Percentiles rank a stretch among this genome's conserved stretches.
phyloP scores from a whole-genome alignment of 1,140 invertebrate species.

The Liolophura sinensis region DNA sequence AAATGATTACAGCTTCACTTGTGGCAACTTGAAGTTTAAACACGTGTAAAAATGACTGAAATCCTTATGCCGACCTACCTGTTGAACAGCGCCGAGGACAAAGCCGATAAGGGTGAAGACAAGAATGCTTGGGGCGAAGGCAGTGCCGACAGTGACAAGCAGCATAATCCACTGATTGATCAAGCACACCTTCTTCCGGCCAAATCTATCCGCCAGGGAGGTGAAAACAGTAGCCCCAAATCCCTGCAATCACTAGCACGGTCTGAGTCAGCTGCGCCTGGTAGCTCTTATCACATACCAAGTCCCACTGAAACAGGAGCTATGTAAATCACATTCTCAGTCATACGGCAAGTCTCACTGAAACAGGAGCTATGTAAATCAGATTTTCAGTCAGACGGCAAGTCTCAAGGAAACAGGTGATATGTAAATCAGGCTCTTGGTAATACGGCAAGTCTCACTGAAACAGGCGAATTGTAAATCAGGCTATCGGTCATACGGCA shows the following conservation, averaged over 20 bases:
- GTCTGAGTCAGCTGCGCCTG: constrained; percentile 33
- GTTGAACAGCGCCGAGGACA: constrained; percentile 22
- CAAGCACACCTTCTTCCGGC: constrained; percentile 31
- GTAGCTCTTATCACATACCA: constrained; percentile 36
- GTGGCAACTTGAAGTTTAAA: no score
- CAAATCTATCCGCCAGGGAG: constrained; percentile 28
- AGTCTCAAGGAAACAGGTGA: no score
- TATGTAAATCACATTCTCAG: background rate
- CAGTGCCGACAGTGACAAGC: constrained; percentile 7
- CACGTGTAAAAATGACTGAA: no score
- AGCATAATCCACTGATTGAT: constrained; percentile 8
- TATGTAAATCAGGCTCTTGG: no score
- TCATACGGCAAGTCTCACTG: no score
- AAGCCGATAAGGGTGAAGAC: constrained; percentile 18
- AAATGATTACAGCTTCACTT: no score
- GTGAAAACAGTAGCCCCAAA: constrained; percentile 28
- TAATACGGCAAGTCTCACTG: no score
- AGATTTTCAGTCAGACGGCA: no score
- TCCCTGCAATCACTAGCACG: constrained; percentile 28
- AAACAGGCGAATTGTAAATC: no score
- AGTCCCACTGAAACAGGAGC: constrained; percentile 34
- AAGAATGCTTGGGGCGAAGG: constrained; percentile 17
- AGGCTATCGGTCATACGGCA: no score
- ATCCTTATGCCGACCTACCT: constrained; percentile 12
- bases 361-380: no score